Conservation (phyloP, 1,140 invertebrate genomes). For the Papilio xuthus region DNA sequence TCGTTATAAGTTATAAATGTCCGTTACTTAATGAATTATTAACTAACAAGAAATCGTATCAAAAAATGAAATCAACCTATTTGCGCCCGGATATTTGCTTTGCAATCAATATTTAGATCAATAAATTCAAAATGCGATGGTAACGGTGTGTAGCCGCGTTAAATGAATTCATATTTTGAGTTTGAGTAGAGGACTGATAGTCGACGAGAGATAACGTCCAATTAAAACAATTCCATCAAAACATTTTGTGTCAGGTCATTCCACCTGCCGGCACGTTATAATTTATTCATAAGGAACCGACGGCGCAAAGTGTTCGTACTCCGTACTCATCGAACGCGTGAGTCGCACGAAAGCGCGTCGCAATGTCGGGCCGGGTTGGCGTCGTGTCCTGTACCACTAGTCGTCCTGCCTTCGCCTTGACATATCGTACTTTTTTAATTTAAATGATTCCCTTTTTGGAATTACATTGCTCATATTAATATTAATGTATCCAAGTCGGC, state of each 20-base stretch:
- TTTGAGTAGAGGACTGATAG: conserved; percentile 69
- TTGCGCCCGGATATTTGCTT: conserved; percentile 68
- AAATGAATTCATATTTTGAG: conserved; percentile 75
- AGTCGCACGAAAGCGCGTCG: conserved; percentile 13
- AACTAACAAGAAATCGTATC: conserved; percentile 39
- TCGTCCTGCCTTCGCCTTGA: not conserved
- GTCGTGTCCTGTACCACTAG: not conserved
- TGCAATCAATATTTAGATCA: conserved; percentile 70
- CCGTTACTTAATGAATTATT: conserved; percentile 40
- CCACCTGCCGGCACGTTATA: conserved; percentile 72
- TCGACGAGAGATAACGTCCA: conserved; percentile 70
- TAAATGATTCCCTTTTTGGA: conserved; percentile 26
- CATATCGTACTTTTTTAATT: conserved; percentile 9
- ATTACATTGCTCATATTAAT: conserved; percentile 21
- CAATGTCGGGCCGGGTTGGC: not conserved
- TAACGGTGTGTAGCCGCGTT: conserved; percentile 65
- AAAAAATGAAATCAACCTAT: conserved; percentile 65
- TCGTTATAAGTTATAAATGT: conserved; percentile 30
- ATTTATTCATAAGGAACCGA: conserved; percentile 75
- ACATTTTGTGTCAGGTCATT: conserved; percentile 80
- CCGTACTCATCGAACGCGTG: conserved; percentile 39
- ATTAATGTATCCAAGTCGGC: conserved; percentile 16
- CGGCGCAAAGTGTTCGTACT: conserved; percentile 46
- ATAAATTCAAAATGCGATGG: conserved; percentile 63
- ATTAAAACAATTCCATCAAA: conserved; percentile 81